Percentiles rank a stretch among this genome's conserved stretches.
phyloP scores from a whole-genome alignment of 2,888 invertebrate genomes.

The Himalopsyche kuldschensis region DNA sequence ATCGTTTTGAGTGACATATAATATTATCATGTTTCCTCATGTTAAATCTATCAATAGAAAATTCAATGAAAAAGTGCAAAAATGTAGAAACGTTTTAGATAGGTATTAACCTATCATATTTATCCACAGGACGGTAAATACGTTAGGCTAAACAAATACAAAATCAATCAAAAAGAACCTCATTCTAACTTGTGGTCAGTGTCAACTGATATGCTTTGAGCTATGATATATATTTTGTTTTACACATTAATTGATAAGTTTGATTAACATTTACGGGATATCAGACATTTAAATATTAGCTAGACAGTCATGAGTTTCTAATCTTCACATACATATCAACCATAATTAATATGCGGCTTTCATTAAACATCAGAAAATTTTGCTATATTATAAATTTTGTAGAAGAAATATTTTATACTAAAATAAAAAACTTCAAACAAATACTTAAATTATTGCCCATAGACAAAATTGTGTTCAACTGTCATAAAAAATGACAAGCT shows the following conservation, averaged over 20 bases:
- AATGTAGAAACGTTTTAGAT: constrained; percentile 29
- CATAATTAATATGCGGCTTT: not conserved
- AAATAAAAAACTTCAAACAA: not conserved
- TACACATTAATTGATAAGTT: not conserved
- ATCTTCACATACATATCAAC: not conserved
- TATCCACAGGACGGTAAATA: constrained; percentile 35
- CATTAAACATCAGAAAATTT: not conserved
- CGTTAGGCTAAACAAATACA: constrained; percentile 27
- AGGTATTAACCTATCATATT: constrained; percentile 15
- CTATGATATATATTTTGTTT: not conserved
- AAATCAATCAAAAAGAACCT: constrained; percentile 7
- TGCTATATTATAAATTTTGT: not conserved
- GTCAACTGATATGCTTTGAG: not conserved
- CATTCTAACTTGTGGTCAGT: not conserved
- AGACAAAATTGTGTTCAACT: too few species aligned
- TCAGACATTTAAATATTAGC: not conserved
- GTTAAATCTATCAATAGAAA: constrained; percentile 17
- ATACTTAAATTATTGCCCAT: not conserved
- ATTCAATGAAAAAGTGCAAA: constrained; percentile 37
- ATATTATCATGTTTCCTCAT: not conserved
- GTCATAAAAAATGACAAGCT: too few species aligned
- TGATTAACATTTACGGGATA: not conserved
- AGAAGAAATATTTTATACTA: not conserved
- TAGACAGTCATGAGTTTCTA: not conserved
- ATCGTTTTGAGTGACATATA: not conserved